Percentiles rank a stretch among this genome's conserved stretches.
Conservation (phyloP, 2,113 vertebrate genomes). For the Thamnophis sirtalis region DNA sequence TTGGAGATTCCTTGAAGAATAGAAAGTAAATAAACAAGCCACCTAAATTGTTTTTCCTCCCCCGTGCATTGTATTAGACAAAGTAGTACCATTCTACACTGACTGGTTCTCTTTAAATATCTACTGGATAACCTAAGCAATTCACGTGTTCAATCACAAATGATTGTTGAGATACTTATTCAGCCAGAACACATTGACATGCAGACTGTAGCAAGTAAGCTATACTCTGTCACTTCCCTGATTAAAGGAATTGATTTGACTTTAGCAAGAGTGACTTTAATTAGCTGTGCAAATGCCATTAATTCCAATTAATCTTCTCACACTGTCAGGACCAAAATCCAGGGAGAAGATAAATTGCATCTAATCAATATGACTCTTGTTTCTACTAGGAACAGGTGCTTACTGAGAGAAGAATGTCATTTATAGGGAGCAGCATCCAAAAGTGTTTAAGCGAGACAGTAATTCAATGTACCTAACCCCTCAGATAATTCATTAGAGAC, state of each 20-base stretch:
- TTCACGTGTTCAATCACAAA: conserved; percentile 45
- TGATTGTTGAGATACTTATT: conserved; percentile 50
- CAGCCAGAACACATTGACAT: conserved; percentile 62
- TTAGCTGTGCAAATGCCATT: conserved; percentile 77
- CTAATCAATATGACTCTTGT: conserved; percentile 74
- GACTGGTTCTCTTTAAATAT: conserved; percentile 39
- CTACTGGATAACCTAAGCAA: conserved; percentile 30
- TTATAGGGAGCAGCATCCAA: conserved; percentile 64
- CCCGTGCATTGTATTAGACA: neutral
- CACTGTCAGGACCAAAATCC: conserved; percentile 69
- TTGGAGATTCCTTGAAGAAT: neutral
- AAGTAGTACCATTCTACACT: conserved; percentile 9
- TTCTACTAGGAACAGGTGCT: conserved; percentile 65
- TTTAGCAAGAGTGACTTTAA: conserved; percentile 74
- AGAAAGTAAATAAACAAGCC: neutral
- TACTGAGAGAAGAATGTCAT: conserved; percentile 56
- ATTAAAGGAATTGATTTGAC: conserved; percentile 74
- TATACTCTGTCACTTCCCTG: conserved; percentile 67
- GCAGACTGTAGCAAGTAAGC: conserved; percentile 56
- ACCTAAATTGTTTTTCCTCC: neutral
- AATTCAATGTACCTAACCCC: conserved; percentile 62
- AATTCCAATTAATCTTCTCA: conserved; percentile 78
- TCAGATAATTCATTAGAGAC: conserved; percentile 50
- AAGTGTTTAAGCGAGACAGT: conserved; percentile 68
- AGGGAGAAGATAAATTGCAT: conserved; percentile 71